A percentile compares a stretch with the other conserved stretches of the same genome.
Evolutionary conservation across 2,113 vertebrate genomes (phyloP).

Genomic region (Ornithorhynchus anatinus): DNA sequence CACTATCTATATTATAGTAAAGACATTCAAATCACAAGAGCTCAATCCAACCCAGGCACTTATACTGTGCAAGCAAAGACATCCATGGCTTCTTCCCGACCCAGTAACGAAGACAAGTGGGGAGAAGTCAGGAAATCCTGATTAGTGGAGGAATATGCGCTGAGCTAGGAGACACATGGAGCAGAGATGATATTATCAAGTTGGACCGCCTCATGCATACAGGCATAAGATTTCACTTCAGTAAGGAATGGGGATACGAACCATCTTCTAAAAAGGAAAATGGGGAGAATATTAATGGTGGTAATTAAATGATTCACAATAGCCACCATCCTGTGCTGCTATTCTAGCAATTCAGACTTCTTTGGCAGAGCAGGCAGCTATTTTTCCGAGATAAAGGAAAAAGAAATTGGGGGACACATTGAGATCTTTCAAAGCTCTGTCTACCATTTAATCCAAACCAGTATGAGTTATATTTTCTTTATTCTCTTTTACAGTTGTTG

Average conservation of each 20-base stretch:
- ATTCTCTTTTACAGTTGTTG: neutral
- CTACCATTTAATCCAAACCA: neutral
- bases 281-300: constrained; percentile 10
- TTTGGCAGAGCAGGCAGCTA: neutral
- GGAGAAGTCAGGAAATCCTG: constrained; percentile 63
- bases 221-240: constrained; percentile 48
- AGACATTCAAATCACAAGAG: constrained; percentile 67
- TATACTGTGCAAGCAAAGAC: constrained; percentile 37
- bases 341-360: neutral
- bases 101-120: constrained; percentile 52
- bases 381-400: neutral
- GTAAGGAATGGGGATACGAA: constrained; percentile 51
- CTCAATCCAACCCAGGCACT: constrained; percentile 17
- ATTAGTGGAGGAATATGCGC: constrained; percentile 48
- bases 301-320: constrained; percentile 36
- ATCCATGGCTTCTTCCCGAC: constrained; percentile 14
- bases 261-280: neutral
- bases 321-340: neutral
- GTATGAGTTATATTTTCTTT: neutral
- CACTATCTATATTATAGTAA: constrained; percentile 59
- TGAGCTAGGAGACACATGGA: constrained; percentile 30
- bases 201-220: constrained; percentile 43
- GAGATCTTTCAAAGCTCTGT: neutral
- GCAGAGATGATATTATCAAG: constrained; percentile 24
- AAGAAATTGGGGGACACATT: neutral